A percentile compares a stretch with the other conserved stretches of the same genome.
phyloP scores from a whole-genome alignment of 2,113 vertebrate genomes.

The Alethe castanea region DNA sequence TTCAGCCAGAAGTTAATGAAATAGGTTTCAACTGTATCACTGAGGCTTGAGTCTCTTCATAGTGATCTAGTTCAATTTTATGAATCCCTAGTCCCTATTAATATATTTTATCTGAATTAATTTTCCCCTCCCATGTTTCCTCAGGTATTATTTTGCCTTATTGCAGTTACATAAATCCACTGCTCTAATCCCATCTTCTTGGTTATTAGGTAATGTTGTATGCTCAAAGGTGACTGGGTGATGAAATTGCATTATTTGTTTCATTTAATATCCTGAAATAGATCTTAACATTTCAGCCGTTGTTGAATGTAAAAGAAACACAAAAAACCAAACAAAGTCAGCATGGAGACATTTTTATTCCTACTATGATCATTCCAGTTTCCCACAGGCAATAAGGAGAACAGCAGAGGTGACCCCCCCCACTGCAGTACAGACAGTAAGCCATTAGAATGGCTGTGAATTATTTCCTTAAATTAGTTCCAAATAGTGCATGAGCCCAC shows the following conservation, averaged over 20 bases:
- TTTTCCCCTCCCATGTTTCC: neutral
- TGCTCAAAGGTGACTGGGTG: constrained; percentile 27
- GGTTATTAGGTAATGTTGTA: constrained; percentile 62
- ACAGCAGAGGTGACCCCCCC: neutral
- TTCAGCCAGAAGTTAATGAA: constrained; percentile 5
- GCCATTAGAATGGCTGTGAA: neutral
- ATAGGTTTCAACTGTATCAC: neutral
- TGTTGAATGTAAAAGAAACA: constrained; percentile 53
- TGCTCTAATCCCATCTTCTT: constrained; percentile 43
- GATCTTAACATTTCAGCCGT: neutral
- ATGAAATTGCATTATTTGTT: constrained; percentile 60
- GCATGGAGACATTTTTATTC: constrained; percentile 1
- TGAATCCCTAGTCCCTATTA: neutral
- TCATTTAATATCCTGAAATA: constrained; percentile 67
- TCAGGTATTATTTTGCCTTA: constrained; percentile 26
- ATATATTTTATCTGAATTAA: constrained; percentile 6
- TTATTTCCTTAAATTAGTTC: neutral
- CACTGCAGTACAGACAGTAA: neutral
- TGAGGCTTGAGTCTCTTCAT: neutral
- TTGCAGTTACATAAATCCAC: constrained; percentile 24
- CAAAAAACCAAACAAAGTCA: neutral
- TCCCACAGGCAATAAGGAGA: neutral
- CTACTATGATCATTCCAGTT: neutral
- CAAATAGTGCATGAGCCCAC: neutral
- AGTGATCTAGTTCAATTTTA: neutral